Percentiles rank a stretch among this genome's conserved stretches.
phyloP scores from a whole-genome alignment of 2,113 vertebrate genomes.

The Ovis aries region DNA sequence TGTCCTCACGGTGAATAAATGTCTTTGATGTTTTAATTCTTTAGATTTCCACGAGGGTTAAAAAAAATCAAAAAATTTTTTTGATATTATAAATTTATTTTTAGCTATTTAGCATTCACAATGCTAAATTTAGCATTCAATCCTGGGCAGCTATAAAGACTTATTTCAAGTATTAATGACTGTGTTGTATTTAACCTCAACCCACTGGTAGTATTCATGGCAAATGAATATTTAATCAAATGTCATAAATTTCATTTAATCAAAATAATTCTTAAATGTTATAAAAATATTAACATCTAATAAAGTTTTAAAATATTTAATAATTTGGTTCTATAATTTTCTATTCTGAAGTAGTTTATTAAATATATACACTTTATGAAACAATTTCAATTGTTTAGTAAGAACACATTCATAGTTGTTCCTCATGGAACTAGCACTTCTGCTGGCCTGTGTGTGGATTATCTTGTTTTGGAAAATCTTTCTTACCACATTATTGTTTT shows the following conservation, averaged over 20 bases:
- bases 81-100: background rate
- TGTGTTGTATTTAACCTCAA: background rate
- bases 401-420: background rate
- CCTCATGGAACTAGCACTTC: background rate
- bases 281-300: background rate
- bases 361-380: background rate
- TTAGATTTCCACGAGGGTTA: background rate
- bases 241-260: background rate
- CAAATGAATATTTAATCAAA: background rate
- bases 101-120: constrained; percentile 21
- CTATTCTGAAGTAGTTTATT: background rate
- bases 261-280: constrained; percentile 20
- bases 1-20: background rate
- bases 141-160: background rate
- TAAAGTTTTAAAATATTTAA: background rate
- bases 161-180: constrained; percentile 18
- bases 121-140: background rate
- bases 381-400: background rate
- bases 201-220: background rate
- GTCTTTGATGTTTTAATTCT: background rate
- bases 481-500: background rate
- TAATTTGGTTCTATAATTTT: background rate
- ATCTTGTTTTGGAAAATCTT: background rate
- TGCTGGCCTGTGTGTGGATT: background rate
- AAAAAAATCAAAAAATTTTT: background rate